Base-by-base conservation (phyloP, 2,888 invertebrate genomes). In the Ypsolopha scabrella region DNA sequence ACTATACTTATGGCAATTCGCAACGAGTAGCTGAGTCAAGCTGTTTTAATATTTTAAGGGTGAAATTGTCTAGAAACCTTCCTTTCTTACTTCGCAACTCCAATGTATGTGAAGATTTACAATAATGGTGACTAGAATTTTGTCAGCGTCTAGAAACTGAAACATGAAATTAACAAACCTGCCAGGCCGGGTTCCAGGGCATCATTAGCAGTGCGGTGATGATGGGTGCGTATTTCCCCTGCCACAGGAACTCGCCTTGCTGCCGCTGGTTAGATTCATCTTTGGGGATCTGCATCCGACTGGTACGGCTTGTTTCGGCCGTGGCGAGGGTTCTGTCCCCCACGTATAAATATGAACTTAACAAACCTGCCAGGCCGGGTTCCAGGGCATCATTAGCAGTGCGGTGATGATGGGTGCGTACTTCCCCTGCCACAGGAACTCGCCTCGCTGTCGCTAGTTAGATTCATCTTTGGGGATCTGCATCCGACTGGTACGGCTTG, bases 151-250 rank as follows among this genome's bases (percentile, higher is more conserved):
- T n/a, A n/a, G n/a, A n/a, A n/a, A 41, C 7, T 8, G 41, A 41
- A 41, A 41, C 41, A 39, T 50, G 33, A 47, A 33, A 41, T 1
- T 8, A 11, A 7, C 6, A 8, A 14, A 79, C 79, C 71, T 73
- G 72, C 67, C 70, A 75, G 64, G 73, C 69, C 39, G 62, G 50
- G 45, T 63, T 73, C 76, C 75, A 80, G 0, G 76, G 73, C 0
- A 62, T 55, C 53, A 63, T 53, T 14, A 76, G 52, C 2, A 76
- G 9, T n/a, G 60, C 53, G 7, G 56, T 56, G 0, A 74, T 80
- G 35, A 75, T 46, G 39, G 56, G 61, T 6, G 63, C 67, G 33
- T 65, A n/a, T 1, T 62, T 60, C 0, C 80, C 79, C 44, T 75
- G 66, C 68, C 74, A 83, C 0, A 83, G 54, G 14, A 60, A 65